phyloP scores from a whole-genome alignment of 2,888 invertebrate genomes.

The Doris montereyensis region DNA sequence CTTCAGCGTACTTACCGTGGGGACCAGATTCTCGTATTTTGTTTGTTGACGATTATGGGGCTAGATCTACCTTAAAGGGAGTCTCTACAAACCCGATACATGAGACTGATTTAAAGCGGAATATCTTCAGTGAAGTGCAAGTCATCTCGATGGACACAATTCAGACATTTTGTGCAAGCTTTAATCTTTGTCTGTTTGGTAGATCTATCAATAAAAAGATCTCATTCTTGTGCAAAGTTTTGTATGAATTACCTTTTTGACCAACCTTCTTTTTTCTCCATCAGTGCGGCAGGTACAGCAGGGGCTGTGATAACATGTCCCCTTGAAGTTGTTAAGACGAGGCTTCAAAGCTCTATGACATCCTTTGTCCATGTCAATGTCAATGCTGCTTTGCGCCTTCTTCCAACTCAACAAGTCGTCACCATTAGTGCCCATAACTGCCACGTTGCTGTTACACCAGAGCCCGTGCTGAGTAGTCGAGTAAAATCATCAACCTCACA shows the following conservation, averaged over 20 bases:
- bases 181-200: not conserved
- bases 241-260: not conserved
- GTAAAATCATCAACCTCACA: slow-evolving; percentile 7
- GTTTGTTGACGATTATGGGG: too few relatives aligned
- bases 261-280: slow-evolving; percentile 38
- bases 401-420: slow-evolving; percentile 40
- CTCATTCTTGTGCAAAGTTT: not conserved
- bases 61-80: too few relatives aligned
- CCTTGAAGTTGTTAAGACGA: slow-evolving; percentile 96
- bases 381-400: slow-evolving; percentile 39
- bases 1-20: too few relatives aligned
- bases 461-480: slow-evolving; percentile 20
- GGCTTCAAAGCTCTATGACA: slow-evolving; percentile 93
- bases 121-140: too few relatives aligned
- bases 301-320: slow-evolving; percentile 98
- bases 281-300: slow-evolving; percentile 94
- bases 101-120: too few relatives aligned
- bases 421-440: slow-evolving; percentile 31
- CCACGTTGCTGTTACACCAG: slow-evolving; percentile 27
- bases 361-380: slow-evolving; percentile 52
- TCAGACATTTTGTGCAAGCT: not conserved
- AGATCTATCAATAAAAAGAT: not conserved
- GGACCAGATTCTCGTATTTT: too few relatives aligned
- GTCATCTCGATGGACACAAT: too few relatives aligned
- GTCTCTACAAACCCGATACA: too few relatives aligned